These are phyloP conservation scores for Bolborhynchus lineola DNA, from an alignment of 2,113 vertebrate genomes.

Conservation along the genomic window DNA sequence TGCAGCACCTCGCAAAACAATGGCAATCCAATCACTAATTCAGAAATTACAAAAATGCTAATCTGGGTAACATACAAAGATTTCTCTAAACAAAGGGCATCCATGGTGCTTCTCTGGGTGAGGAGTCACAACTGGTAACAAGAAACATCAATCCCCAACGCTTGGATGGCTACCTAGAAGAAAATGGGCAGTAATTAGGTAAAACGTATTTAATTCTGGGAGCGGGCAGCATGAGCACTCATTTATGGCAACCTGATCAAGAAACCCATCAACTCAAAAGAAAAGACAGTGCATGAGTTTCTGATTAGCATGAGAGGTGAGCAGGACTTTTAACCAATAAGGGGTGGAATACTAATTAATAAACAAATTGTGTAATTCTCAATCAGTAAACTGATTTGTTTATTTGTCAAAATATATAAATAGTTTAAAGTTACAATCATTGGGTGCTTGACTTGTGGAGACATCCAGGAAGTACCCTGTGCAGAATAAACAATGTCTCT, in stretches of 20 bases:
- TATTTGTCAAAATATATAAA: background rate
- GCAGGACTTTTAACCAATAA: background rate
- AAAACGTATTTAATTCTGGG: background rate
- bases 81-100: background rate
- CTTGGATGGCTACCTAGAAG: background rate
- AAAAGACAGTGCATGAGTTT: background rate
- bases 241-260: background rate
- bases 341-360: background rate
- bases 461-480: background rate
- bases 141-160: background rate
- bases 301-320: background rate
- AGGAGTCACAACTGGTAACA: background rate
- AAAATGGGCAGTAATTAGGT: background rate
- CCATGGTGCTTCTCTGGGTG: background rate
- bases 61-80: background rate
- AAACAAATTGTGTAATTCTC: background rate
- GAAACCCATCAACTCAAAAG: background rate
- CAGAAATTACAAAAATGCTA: background rate
- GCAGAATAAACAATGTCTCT: background rate
- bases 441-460: background rate
- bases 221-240: background rate
- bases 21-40: background rate
- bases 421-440: background rate
- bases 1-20: background rate
- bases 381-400: background rate